These are phyloP conservation scores for Pelodiscus sinensis DNA, from an alignment of 2,113 vertebrate genomes.

Conservation along the genomic window DNA sequence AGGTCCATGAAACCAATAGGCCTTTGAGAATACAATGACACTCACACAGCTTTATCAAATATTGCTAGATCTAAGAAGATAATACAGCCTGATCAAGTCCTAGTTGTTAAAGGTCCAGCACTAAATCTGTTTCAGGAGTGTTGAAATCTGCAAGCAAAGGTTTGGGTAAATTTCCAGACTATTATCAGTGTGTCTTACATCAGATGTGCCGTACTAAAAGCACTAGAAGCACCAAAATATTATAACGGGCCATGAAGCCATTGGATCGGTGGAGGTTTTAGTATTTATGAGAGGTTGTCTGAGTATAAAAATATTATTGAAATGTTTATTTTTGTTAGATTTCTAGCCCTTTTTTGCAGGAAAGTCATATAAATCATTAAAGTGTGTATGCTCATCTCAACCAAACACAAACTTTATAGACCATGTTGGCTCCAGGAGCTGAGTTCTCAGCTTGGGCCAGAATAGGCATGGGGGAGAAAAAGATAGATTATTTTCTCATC, in stretches of 20 bases:
- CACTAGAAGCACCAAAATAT: not conserved
- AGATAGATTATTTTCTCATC: not conserved
- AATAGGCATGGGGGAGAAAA: not conserved
- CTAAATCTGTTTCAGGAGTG: not conserved
- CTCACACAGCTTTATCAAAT: constrained; percentile 15
- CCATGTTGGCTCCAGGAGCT: not conserved
- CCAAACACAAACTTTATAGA: not conserved
- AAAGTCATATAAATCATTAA: not conserved
- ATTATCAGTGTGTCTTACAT: accelerated
- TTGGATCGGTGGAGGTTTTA: accelerated
- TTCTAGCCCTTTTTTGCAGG: not conserved
- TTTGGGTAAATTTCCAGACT: not conserved
- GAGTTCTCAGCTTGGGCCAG: not conserved
- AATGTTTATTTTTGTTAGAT: not conserved
- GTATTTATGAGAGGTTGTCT: not conserved
- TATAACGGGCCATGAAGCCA: not conserved
- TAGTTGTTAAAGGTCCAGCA: not conserved
- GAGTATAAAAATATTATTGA: not conserved
- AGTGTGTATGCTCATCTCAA: not conserved
- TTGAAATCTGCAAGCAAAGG: not conserved
- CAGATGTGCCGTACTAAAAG: not conserved
- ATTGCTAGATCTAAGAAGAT: not conserved
- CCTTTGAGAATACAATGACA: constrained; percentile 34
- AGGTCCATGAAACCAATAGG: constrained; percentile 16
- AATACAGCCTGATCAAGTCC: constrained; percentile 28